Evolutionary conservation across 2,113 vertebrate genomes (phyloP), one percentile per base, ranked within the genome.

Genomic region (Phaetusa simplex): DNA sequence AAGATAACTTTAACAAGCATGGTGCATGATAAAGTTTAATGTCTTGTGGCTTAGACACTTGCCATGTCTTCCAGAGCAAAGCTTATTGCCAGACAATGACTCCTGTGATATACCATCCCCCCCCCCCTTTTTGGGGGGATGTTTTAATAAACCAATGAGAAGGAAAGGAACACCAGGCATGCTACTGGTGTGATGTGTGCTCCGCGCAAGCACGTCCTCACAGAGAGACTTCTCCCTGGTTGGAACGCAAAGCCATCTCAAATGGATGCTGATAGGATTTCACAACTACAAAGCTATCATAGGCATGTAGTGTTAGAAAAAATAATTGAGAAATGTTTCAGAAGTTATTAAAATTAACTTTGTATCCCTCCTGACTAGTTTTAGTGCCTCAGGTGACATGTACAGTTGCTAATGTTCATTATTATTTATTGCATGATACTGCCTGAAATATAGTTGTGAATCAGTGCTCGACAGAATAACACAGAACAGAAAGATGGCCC

Each of bases 361-460:
- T 67, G 15, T 45, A 12, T 74, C 79, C 71, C 82, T 95, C 59
- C 67, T 59, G 87, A 50, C 74, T 72, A 18, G 26, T 64, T 88
- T 43, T 30, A 66, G 69, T 78, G 92, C 96, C 88, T 71, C 76
- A 14, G 88, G 92, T 88, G 67, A 65, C 36, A 34, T 5, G 38
- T 55, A 43, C 47, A 76, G 56, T 42, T 93, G 64, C 12, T 88
- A 50, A 70, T 81, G 64, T 38, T 86, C 59, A 2, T 78, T 16
- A 83, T 77, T 92, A 95, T 94, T 94, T 94, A 81, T 72, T 95
- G 71, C 59, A 12, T 20, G 45, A 23, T 47, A 27, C n/a, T 71
- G 79, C 64, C 71, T 90, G 85, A 71, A 95, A 93, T 90, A 24
- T 4, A 92, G 94, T 8, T 88, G 80, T 86, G 92, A 96, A 95